phyloP scores from a whole-genome alignment of 2,888 invertebrate genomes.

The Automeris io region DNA sequence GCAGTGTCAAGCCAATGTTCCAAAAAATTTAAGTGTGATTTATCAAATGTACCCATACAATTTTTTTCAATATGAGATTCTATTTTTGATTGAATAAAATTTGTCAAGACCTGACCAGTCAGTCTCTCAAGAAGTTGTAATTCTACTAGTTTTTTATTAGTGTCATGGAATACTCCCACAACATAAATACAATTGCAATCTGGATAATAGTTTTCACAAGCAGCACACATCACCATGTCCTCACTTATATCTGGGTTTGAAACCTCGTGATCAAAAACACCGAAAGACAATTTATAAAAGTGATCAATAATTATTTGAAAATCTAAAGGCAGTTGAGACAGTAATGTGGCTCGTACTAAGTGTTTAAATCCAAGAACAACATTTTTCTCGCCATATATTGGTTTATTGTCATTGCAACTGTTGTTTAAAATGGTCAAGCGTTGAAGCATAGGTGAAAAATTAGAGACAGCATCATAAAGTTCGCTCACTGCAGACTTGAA shows the following conservation, averaged over 20 bases:
- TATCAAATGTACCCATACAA: constrained; percentile 92
- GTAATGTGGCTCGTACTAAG: constrained; percentile 79
- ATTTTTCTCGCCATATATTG: constrained; percentile 73
- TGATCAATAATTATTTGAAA: constrained; percentile 83
- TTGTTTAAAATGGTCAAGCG: constrained; percentile 74
- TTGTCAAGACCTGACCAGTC: constrained; percentile 89
- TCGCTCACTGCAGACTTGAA: constrained; percentile 82
- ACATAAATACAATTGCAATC: constrained; percentile 80
- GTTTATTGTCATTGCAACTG: constrained; percentile 55
- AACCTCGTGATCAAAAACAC: constrained; percentile 78
- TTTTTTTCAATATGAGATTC: constrained; percentile 88
- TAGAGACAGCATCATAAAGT: constrained; percentile 74
- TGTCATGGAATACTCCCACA: constrained; percentile 84
- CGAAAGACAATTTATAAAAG: constrained; percentile 87
- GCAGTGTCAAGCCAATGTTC: constrained; percentile 93
- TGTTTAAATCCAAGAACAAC: constrained; percentile 79
- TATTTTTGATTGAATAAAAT: constrained; percentile 89
- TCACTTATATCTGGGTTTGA: constrained; percentile 75
- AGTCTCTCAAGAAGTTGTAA: constrained; percentile 88
- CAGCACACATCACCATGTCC: constrained; percentile 80
- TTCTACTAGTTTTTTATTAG: constrained; percentile 86
- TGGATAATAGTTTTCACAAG: constrained; percentile 81
- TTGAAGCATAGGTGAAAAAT: constrained; percentile 73
- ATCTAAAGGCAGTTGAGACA: constrained; percentile 83
- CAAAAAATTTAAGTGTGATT: constrained; percentile 84